These are phyloP conservation scores for Bubo blakistoni DNA, from an alignment of 2,113 vertebrate species.

Conservation along the genomic window DNA sequence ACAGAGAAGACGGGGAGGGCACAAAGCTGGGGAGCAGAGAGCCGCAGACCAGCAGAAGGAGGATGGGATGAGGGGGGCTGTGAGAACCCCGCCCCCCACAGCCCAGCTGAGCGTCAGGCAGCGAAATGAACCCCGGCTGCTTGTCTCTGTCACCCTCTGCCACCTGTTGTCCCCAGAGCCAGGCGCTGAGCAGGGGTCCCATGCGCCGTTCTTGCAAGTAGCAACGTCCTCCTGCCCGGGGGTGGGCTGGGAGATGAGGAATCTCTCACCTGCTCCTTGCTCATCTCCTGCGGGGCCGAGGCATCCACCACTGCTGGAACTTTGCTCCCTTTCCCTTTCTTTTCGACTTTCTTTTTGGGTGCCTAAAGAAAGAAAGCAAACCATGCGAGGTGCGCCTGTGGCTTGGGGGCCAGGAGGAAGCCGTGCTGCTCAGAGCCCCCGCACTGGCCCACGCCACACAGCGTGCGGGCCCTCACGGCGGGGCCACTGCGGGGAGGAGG, in stretches of 20 bases:
- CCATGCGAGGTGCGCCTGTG: accelerated
- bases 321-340: conserved; percentile 70
- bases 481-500: no score
- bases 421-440: accelerated
- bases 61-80: not conserved
- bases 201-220: accelerated
- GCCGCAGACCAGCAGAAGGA: accelerated
- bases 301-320: conserved; percentile 74
- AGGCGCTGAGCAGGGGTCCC: not conserved
- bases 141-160: not conserved
- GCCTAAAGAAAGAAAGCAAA: conserved; percentile 69
- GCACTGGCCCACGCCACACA: not conserved
- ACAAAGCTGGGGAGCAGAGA: not conserved
- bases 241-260: not conserved
- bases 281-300: conserved; percentile 79
- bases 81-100: not conserved
- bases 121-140: not conserved
- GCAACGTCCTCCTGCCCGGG: accelerated
- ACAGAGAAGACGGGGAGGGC: not conserved
- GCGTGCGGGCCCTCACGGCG: not conserved
- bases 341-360: conserved; percentile 81
- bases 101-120: not conserved
- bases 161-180: not conserved
- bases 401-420: not conserved
- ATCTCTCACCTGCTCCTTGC: conserved; percentile 85